A percentile compares a stretch with the other conserved stretches of the same genome.
Conservation (phyloP, 2,888 invertebrate genomes). For the Catocala sponsa region DNA sequence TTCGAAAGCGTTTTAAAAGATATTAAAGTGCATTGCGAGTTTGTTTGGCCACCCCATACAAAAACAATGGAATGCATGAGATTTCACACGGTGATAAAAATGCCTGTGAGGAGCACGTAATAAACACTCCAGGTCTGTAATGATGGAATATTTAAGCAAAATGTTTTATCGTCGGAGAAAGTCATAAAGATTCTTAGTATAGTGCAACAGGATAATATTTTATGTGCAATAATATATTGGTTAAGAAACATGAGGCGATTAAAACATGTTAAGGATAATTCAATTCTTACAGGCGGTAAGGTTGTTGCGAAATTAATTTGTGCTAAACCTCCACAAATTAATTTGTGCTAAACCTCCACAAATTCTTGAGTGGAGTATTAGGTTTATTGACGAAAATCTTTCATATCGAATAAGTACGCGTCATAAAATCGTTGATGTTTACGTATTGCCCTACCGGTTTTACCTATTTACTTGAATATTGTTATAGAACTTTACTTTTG, state of each 20-base stretch:
- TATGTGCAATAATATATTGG: conserved; percentile 20
- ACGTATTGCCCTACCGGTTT: no score
- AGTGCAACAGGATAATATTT: conserved; percentile 14
- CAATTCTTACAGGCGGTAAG: no score
- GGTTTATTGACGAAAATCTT: no score
- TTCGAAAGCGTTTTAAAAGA: conserved; percentile 3
- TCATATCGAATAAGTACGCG: no score
- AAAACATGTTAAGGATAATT: no score
- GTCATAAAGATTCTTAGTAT: conserved; percentile 19
- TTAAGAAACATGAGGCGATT: neutral
- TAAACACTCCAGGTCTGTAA: conserved; percentile 39
- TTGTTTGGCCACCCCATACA: conserved; percentile 47
- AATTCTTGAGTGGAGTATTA: no score
- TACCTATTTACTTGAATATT: no score
- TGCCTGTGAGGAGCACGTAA: conserved; percentile 52
- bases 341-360: no score
- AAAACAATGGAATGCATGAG: conserved; percentile 55
- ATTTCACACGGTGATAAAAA: conserved; percentile 66
- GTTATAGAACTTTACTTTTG: no score
- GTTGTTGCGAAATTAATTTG: no score
- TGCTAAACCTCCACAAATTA: no score
- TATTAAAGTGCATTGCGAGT: conserved; percentile 18
- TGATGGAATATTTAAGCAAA: conserved; percentile 38
- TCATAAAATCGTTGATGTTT: no score
- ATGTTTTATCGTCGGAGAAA: conserved; percentile 31